A percentile compares a stretch with the other conserved stretches of the same genome.
Conservation (phyloP, 2,113 vertebrate species). For the Mormyrus lacerda region DNA sequence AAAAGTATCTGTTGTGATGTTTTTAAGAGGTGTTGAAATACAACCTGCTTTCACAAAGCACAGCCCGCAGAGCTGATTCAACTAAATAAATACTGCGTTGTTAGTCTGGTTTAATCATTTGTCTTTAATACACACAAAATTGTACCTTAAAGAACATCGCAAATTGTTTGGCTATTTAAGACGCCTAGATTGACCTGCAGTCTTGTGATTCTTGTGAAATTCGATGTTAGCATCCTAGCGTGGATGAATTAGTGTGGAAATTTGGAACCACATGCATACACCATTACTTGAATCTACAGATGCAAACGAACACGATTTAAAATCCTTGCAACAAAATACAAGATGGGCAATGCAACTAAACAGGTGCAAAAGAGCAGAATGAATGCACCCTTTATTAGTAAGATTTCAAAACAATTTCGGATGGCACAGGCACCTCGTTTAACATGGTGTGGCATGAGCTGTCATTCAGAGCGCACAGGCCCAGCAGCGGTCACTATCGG, state of each 20-base stretch:
- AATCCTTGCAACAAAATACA: not conserved
- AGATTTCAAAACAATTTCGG: not conserved
- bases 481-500: not conserved
- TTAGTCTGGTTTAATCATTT: not conserved
- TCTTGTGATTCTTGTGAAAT: not conserved
- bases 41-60: conserved; percentile 22
- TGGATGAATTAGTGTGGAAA: not conserved
- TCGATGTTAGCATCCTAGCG: not conserved
- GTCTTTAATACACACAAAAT: not conserved
- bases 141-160: not conserved
- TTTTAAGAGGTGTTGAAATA: conserved; percentile 24
- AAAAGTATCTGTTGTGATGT: conserved; percentile 20
- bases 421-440: not conserved
- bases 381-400: not conserved
- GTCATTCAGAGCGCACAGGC: not conserved
- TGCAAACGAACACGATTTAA: not conserved
- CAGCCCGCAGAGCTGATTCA: not conserved
- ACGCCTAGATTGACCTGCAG: not conserved
- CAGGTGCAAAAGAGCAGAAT: not conserved
- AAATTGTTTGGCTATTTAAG: not conserved
- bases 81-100: not conserved
- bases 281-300: not conserved
- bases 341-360: not conserved
- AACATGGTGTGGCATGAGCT: not conserved
- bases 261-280: not conserved